These are phyloP conservation scores for Epicampocera succincta DNA, from an alignment of 2,888 invertebrate species.

Conservation along the genomic window DNA sequence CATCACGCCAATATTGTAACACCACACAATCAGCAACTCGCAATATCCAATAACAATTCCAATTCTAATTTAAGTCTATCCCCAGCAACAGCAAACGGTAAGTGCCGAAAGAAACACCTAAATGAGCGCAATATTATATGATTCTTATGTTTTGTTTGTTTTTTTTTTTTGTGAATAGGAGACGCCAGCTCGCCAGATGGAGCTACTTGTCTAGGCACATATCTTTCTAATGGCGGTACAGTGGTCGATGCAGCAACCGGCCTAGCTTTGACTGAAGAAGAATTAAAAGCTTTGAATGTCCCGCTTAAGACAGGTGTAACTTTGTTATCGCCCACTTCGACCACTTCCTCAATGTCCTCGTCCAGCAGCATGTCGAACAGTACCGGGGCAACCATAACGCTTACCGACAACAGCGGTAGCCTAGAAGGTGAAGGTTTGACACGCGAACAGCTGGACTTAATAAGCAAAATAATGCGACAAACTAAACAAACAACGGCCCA, in stretches of 20 bases:
- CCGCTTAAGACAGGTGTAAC: constrained; percentile 75
- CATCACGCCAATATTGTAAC: constrained; percentile 85
- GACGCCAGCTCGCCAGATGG: constrained; percentile 85
- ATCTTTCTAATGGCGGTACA: constrained; percentile 80
- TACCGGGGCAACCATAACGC: constrained; percentile 76
- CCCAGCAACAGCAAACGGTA: constrained; percentile 81
- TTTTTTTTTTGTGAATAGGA: constrained; percentile 73
- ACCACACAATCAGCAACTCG: constrained; percentile 77
- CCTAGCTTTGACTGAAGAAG: constrained; percentile 77
- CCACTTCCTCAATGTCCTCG: constrained; percentile 75
- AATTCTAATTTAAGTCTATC: constrained; percentile 80
- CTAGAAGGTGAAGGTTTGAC: constrained; percentile 86
- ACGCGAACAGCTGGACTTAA: constrained; percentile 88
- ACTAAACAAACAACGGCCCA: constrained; percentile 85
- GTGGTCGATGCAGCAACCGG: constrained; percentile 79
- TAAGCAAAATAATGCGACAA: constrained; percentile 90
- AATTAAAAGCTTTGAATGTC: constrained; percentile 82
- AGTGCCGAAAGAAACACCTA: constrained; percentile 19
- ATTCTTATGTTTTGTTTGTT: neutral
- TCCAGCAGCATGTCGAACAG: constrained; percentile 76
- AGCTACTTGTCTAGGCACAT: constrained; percentile 84
- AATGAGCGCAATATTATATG: neutral
- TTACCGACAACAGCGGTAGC: constrained; percentile 79
- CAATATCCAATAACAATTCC: constrained; percentile 78
- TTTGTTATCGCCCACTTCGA: constrained; percentile 75